A percentile compares a stretch with the other conserved stretches of the same genome.
Conservation (phyloP, 1,140 invertebrate species). For the Drosophila sechellia region DNA sequence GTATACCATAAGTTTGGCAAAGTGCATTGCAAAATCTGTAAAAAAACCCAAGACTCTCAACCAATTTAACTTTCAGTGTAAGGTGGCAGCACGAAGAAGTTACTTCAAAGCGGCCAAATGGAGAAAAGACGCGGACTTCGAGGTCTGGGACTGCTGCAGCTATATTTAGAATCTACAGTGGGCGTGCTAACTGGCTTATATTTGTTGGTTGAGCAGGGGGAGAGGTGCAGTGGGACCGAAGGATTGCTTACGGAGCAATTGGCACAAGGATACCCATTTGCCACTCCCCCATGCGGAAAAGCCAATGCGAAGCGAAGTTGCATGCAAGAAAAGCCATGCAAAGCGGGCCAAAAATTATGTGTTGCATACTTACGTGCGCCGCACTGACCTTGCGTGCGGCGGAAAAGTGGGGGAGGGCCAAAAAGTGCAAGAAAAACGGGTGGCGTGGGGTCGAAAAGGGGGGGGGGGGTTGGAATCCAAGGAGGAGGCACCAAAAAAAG, state of each 20-base stretch:
- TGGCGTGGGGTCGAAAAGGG: background rate
- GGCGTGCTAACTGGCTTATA: constrained; percentile 29
- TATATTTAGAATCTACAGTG: constrained; percentile 50
- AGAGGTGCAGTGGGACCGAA: background rate
- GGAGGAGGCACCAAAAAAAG: background rate
- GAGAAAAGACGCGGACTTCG: background rate
- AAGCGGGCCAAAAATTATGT: constrained; percentile 67
- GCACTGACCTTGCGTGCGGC: constrained; percentile 74
- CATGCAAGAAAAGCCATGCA: constrained; percentile 57
- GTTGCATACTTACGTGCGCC: constrained; percentile 78
- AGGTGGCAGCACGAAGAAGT: background rate
- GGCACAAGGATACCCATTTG: constrained; percentile 52
- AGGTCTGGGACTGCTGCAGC: constrained; percentile 25
- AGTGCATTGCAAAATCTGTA: too few relatives aligned
- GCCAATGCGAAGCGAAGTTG: constrained; percentile 35
- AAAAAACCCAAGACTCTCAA: too few relatives aligned
- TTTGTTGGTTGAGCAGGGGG: background rate
- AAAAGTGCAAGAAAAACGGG: background rate
- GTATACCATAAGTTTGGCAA: too few relatives aligned
- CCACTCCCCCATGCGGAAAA: constrained; percentile 1
- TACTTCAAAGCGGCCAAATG: constrained; percentile 7
- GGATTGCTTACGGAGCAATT: constrained; percentile 27
- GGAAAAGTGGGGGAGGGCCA: background rate
- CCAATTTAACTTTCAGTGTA: background rate
- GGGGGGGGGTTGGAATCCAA: background rate